Percentiles rank a stretch among this genome's conserved stretches.
Evolutionary conservation across 2,797 vertebrate species (phyloP).

Genomic region (Dendrocincla fuliginosa): DNA sequence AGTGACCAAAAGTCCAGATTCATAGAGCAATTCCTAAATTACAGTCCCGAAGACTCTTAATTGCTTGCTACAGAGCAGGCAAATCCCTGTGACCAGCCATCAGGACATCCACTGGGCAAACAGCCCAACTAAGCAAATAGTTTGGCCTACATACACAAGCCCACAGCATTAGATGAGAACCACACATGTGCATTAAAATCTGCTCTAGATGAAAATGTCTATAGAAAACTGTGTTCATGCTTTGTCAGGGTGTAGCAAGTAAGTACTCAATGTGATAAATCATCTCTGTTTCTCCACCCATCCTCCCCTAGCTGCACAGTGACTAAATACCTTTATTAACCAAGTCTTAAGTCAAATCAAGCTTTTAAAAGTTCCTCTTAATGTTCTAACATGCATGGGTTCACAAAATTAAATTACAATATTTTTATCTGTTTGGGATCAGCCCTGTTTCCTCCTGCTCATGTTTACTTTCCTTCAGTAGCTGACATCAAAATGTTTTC

Average conservation of each 20-base stretch:
- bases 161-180: slow-evolving; percentile 9
- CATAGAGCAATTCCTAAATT: background rate
- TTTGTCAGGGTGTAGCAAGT: slow-evolving; percentile 40
- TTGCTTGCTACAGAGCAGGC: background rate
- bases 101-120: slow-evolving; percentile 29
- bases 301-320: background rate
- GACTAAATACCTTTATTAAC: slow-evolving; percentile 60
- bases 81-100: slow-evolving; percentile 32
- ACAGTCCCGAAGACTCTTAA: background rate
- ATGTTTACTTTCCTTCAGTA: slow-evolving; percentile 85
- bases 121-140: slow-evolving; percentile 56
- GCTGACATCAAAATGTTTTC: slow-evolving; percentile 86
- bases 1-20: background rate
- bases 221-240: slow-evolving; percentile 36
- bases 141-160: background rate
- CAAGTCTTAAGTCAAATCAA: slow-evolving; percentile 68
- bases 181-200: slow-evolving; percentile 1
- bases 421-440: slow-evolving; percentile 82
- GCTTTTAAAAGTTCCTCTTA: slow-evolving; percentile 76
- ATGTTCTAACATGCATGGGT: slow-evolving; percentile 72
- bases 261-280: slow-evolving; percentile 30
- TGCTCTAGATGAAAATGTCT: slow-evolving; percentile 9
- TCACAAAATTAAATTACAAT: slow-evolving; percentile 86
- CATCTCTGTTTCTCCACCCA: slow-evolving; percentile 8
- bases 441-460: slow-evolving; percentile 79